Percentiles rank a stretch among this genome's conserved stretches.
These are phyloP conservation scores for Crocuta crocuta DNA, from an alignment of 2,113 vertebrate species.

Conservation along the genomic window DNA sequence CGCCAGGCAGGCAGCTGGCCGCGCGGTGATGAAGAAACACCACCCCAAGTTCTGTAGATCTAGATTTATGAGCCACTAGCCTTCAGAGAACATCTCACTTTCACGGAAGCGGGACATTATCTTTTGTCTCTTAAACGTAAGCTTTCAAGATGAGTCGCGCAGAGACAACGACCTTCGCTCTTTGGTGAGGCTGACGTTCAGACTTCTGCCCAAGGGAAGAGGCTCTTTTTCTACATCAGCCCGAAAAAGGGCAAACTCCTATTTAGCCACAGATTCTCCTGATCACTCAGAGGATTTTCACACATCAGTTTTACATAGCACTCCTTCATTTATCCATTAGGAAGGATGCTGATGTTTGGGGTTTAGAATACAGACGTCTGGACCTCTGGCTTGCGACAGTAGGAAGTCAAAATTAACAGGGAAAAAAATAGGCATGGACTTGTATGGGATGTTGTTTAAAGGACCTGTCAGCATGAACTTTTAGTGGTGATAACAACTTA, in stretches of 20 bases:
- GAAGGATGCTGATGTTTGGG: not conserved
- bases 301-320: not conserved
- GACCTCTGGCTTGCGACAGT: not conserved
- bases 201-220: not conserved
- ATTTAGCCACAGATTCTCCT: not conserved
- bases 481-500: not conserved
- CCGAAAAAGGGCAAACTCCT: not conserved
- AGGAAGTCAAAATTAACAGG: constrained; percentile 6
- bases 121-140: not conserved
- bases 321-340: not conserved
- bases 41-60: not conserved
- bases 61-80: not conserved
- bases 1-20: not conserved
- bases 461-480: not conserved
- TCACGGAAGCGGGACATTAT: fast-evolving
- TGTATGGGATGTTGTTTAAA: not conserved
- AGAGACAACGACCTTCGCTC: not conserved
- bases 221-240: not conserved
- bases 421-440: no score
- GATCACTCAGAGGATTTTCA: not conserved
- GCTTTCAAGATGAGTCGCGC: not conserved
- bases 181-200: not conserved
- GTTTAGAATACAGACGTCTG: not conserved
- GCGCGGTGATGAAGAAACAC: not conserved
- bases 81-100: not conserved